Evolutionary conservation across 2,888 invertebrate genomes (phyloP), one percentile per base, ranked within the genome.

Genomic region (Drosophila nr. perissopoda): DNA sequence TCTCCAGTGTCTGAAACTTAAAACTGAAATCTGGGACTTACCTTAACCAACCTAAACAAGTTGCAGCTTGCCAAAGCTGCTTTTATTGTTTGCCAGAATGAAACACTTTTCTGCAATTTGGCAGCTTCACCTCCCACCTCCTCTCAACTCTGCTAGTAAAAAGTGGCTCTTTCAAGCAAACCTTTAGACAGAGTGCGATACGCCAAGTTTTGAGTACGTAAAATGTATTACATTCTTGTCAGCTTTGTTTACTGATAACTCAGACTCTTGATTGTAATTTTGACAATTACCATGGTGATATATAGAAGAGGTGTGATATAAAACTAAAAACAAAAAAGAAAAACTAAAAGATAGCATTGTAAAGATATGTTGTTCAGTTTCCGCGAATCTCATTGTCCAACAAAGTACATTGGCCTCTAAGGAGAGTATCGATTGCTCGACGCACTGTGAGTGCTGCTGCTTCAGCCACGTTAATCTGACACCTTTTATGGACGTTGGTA

Each of bases 101-200:
- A 57, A 80, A 82, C 73, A 76, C 69, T 78, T 73, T 86, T 67
- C 60, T 67, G 45, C 71, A 73, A 67, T 71, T 76, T 79, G 67
- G 48, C 61, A 72, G 25, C 54, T 7, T 10, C 1, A 10, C 49
- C 4, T n/a, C 21, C 21, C 21, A 21, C 21, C 36, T 16, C n/a
- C 38, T 2, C 13, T 13, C n/a, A 8, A 29, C 4, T 18, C 1
- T 38, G 29, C 29, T 57, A 1, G 56, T 21, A 25, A 27, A 38
- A 57, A 60, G 36, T 71, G 58, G 21, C n/a, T 56, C 45, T 51
- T 48, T 25, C 18, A 49, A 48, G 49, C 21, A 45, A n/a, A n/a
- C 40, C 21, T 7, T 7, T 52, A 25, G 34, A 40, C 31, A 25
- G 52, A 70, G 34, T 60, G 56, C 34, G 21, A 52, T 42, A 29